phyloP scores from a whole-genome alignment of 2,797 vertebrate species.

The Phalanger gymnotis region DNA sequence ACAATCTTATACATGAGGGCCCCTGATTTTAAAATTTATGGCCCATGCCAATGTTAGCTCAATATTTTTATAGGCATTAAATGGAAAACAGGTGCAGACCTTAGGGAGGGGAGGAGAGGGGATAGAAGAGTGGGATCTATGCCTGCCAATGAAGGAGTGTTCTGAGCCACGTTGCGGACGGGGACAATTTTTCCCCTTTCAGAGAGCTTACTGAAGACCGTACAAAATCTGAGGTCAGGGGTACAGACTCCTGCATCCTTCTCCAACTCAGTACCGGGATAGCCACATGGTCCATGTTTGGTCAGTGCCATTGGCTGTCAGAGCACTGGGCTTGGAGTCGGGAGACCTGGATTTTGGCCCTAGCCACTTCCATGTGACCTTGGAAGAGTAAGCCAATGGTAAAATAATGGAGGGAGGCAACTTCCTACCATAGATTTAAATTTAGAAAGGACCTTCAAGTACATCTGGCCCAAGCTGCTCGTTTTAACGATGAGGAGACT shows the following conservation, averaged over 20 bases:
- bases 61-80: not conserved
- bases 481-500: not conserved
- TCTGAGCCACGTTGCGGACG: not conserved
- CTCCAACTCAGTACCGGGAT: not conserved
- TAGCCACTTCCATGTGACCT: no score
- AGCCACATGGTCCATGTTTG: not conserved
- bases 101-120: not conserved
- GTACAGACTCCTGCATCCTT: not conserved
- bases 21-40: not conserved
- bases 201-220: not conserved
- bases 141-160: not conserved
- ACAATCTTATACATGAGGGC: not conserved
- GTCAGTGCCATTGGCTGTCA: not conserved
- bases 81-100: not conserved
- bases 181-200: not conserved
- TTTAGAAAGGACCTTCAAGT: not conserved
- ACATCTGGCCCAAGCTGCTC: not conserved
- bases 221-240: not conserved
- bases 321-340: not conserved
- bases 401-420: no score
- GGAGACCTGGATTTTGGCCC: not conserved
- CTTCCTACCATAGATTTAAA: not conserved
- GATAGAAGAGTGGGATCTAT: not conserved
- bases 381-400: no score
- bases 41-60: not conserved